These are phyloP conservation scores for Machaerirhynchus nigripectus DNA, from an alignment of 2,113 vertebrate species.

Conservation along the genomic window DNA sequence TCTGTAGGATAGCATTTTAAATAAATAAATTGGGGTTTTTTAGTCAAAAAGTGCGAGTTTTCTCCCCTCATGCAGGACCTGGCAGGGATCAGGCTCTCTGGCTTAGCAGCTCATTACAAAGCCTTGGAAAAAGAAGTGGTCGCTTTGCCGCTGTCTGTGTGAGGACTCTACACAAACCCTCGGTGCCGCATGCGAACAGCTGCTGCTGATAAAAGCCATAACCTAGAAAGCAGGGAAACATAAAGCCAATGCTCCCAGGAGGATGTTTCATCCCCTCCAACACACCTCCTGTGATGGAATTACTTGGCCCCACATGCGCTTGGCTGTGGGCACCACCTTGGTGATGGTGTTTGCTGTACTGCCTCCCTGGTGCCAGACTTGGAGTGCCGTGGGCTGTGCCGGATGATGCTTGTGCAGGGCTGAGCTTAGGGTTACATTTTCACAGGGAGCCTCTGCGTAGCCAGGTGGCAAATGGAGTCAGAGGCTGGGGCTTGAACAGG, in stretches of 20 bases:
- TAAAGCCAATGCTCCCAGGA: not conserved
- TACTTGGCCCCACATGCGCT: accelerated
- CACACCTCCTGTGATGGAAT: not conserved
- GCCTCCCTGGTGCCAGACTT: not conserved
- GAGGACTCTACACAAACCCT: not conserved
- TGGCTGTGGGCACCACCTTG: accelerated
- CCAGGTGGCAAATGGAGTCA: not conserved
- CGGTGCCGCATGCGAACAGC: accelerated
- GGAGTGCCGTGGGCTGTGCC: not conserved
- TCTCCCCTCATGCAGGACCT: not conserved
- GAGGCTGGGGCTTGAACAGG: not conserved
- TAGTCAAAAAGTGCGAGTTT: not conserved
- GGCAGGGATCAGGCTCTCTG: not conserved
- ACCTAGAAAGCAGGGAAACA: not conserved
- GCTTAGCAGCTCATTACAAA: not conserved
- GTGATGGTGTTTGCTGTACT: not conserved
- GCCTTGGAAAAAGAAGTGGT: not conserved
- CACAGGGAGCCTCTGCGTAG: not conserved
- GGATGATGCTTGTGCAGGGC: accelerated
- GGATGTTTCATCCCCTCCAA: not conserved
- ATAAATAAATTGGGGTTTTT: not conserved
- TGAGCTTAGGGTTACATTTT: not conserved
- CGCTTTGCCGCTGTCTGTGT: accelerated
- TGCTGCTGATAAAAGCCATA: not conserved
- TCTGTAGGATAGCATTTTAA: not conserved